Evolutionary conservation across 2,888 invertebrate species (phyloP).

Genomic region (Hedya salicella): DNA sequence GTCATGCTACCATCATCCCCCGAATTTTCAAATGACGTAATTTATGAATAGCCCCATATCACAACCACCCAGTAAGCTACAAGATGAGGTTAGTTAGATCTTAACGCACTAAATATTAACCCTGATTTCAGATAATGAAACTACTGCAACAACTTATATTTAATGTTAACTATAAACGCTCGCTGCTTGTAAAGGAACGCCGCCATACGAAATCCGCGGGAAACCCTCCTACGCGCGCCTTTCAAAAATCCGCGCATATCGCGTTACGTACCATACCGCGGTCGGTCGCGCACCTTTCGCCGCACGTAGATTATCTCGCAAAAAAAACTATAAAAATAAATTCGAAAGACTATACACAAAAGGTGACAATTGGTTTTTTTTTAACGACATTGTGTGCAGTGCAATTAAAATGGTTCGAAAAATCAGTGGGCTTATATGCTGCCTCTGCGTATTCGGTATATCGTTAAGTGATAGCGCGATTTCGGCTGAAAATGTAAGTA

Average conservation of each 20-base stretch:
- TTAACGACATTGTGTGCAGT: slow-evolving; percentile 48
- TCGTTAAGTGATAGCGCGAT: slow-evolving; percentile 77
- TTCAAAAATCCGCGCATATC: slow-evolving; percentile 79
- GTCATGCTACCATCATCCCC: no score
- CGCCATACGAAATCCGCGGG: slow-evolving; percentile 69
- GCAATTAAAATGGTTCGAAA: slow-evolving; percentile 73
- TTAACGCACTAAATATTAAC: slow-evolving; percentile 30
- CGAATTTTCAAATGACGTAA: no score
- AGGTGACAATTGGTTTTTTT: slow-evolving; percentile 36
- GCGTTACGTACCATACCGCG: slow-evolving; percentile 68
- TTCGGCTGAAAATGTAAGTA: slow-evolving; percentile 76
- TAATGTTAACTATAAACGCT: slow-evolving; percentile 23
- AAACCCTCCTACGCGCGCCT: slow-evolving; percentile 85
- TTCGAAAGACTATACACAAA: slow-evolving; percentile 45
- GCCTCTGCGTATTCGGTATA: slow-evolving; percentile 75
- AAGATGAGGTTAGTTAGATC: slow-evolving; percentile 16
- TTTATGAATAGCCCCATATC: no score
- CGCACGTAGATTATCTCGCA: slow-evolving; percentile 53
- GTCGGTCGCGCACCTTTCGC: slow-evolving; percentile 76
- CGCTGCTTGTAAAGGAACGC: slow-evolving; percentile 69
- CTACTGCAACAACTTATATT: slow-evolving; percentile 1
- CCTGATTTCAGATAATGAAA: slow-evolving; percentile 8
- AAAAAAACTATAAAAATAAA: slow-evolving; percentile 46
- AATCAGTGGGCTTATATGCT: slow-evolving; percentile 76
- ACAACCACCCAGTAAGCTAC: not conserved